Conservation (phyloP, 1,140 invertebrate genomes). For the Ridgeia piscesae region DNA sequence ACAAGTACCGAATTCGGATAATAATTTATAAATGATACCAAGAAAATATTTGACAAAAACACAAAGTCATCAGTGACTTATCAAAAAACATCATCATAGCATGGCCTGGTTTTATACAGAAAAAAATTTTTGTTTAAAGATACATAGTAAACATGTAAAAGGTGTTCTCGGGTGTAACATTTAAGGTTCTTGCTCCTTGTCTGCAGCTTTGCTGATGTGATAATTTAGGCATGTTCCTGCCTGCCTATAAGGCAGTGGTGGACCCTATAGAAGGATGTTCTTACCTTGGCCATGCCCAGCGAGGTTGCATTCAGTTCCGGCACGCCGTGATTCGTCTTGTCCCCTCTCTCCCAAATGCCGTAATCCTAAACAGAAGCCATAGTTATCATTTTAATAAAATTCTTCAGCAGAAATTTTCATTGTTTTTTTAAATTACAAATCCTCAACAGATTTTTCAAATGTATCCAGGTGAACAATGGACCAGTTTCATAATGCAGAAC, state of each 20-base stretch:
- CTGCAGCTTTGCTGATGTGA: background rate
- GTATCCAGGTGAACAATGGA: no score
- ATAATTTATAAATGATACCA: conserved; percentile 43
- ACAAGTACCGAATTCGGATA: conserved; percentile 10
- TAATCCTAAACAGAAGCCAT: conserved; percentile 75
- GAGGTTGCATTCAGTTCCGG: conserved; percentile 98
- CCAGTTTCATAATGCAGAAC: no score
- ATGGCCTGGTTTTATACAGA: no score
- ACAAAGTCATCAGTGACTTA: no score
- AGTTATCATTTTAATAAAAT: conserved; percentile 19
- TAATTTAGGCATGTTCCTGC: background rate
- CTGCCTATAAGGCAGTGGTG: no score
- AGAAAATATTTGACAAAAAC: no score
- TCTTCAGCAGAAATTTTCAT: background rate
- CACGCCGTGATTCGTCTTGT: conserved; percentile 98
- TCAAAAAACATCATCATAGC: no score
- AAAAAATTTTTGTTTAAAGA: no score
- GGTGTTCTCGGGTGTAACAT: no score
- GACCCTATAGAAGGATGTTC: background rate
- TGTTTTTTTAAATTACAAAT: no score
- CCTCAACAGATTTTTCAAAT: no score
- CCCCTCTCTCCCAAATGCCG: conserved; percentile 99
- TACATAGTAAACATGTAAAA: no score
- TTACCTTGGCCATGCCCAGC: conserved; percentile 71
- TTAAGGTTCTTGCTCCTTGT: background rate